Evolutionary conservation across 2,113 vertebrate species (phyloP), one percentile per base, ranked within the genome.

Genomic region (Carassius auratus): DNA sequence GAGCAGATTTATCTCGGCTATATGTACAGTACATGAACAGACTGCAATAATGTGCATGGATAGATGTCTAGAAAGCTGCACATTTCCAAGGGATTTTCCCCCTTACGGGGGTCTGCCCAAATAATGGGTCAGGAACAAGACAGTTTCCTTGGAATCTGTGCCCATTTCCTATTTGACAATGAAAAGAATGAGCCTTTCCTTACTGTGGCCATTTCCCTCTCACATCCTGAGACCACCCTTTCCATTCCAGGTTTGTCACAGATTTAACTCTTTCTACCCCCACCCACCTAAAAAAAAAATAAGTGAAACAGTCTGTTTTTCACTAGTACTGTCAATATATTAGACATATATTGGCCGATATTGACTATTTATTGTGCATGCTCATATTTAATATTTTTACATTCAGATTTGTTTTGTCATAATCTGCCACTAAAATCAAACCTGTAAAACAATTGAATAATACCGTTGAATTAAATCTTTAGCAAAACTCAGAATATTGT

Each of bases 101-200:
- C 76, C 86, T 0, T 3, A 84, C 50, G 71, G 0, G 38, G 0
- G 80, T 86, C 81, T 86, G 87, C 68, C 74, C 30, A 84, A 77
- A 64, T 68, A 3, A 78, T 92, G 87, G 91, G 90, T 92, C 93
- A 93, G 93, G 92, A 95, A 94, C 93, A 94, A 84, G 89, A 92
- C 62, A 83, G 90, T 86, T 92, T 91, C 89, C 91, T 91, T 90
- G 85, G 90, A 91, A 92, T 91, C 91, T 81, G 78, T 92, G 89
- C 89, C 91, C 91, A 90, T 92, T 92, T 92, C 91, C 91, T 90
- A 83, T 91, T 77, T 86, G 87, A 89, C 85, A 88, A 81, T 69
- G 84, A 76, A 86, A 88, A 89, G 90, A 88, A 88, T 73, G 77
- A 87, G 76, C 52, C 83, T 89, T 91, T 92, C 90, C 91, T 90